Conservation (phyloP, 2,888 invertebrate species). For the Scelioninae gen. 2 region DNA sequence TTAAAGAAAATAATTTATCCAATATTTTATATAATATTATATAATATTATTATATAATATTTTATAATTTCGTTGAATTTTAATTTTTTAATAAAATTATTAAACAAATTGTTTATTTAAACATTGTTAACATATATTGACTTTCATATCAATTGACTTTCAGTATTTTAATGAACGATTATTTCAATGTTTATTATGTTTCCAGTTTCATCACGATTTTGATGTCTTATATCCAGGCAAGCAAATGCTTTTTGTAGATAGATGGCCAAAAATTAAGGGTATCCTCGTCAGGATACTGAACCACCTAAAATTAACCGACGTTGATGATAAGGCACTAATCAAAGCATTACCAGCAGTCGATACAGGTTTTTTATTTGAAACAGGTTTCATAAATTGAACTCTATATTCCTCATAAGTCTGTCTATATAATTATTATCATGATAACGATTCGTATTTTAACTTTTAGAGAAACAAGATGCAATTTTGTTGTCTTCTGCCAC, state of each 20-base stretch:
- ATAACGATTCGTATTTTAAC: constrained; percentile 5
- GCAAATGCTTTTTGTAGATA: constrained; percentile 7
- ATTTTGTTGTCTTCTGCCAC: constrained; percentile 9
- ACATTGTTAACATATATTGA: too few relatives aligned
- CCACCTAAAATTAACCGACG: constrained; percentile 3
- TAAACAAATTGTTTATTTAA: too few relatives aligned
- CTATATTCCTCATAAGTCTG: constrained; percentile 2
- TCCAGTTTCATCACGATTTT: constrained; percentile 5
- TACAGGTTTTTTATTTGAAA: too few relatives aligned
- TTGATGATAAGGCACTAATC: constrained; percentile 1
- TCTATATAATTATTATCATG: neutral
- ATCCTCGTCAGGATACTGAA: neutral
- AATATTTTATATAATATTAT: too few relatives aligned
- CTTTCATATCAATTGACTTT: too few relatives aligned
- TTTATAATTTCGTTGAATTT: too few relatives aligned
- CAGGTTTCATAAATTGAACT: too few relatives aligned
- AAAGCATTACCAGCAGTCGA: constrained; percentile 6
- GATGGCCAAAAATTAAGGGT: constrained; percentile 5
- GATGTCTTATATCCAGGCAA: neutral
- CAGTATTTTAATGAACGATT: neutral
- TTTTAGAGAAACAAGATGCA: constrained; percentile 7
- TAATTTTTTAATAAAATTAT: too few relatives aligned
- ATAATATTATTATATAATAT: too few relatives aligned
- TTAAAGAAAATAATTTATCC: too few relatives aligned
- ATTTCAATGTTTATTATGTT: neutral